Percentiles rank a stretch among this genome's conserved stretches.
Evolutionary conservation across 2,797 vertebrate species (phyloP).

Genomic region (Cirrhinus mrigala): DNA sequence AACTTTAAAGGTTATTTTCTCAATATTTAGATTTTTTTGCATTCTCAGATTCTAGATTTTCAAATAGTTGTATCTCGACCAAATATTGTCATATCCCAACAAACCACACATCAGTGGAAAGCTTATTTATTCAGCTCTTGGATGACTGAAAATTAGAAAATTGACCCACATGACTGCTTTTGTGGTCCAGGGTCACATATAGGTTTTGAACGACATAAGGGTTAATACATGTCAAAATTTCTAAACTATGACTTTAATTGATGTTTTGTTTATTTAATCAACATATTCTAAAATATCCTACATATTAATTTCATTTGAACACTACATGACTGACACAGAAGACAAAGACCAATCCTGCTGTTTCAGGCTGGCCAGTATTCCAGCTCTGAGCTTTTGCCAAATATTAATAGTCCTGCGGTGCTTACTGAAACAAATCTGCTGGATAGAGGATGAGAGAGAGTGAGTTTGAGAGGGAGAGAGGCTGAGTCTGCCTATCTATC

Average conservation of each 20-base stretch:
- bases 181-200: no score
- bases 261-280: neutral
- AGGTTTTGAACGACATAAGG: neutral
- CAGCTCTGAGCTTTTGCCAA: slow-evolving; percentile 43
- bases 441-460: slow-evolving; percentile 29
- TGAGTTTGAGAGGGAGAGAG: neutral
- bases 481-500: slow-evolving; percentile 56
- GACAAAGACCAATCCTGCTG: slow-evolving; percentile 45
- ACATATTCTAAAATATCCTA: neutral
- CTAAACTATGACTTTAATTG: neutral
- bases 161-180: no score
- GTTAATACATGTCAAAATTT: neutral
- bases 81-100: no score
- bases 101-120: no score
- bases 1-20: no score
- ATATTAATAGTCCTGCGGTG: slow-evolving; percentile 49
- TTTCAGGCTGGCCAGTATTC: slow-evolving; percentile 46
- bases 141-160: no score
- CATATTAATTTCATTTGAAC: slow-evolving; percentile 35
- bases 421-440: slow-evolving; percentile 59
- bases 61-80: no score
- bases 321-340: slow-evolving; percentile 9
- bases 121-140: neutral
- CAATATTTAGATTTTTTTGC: no score
- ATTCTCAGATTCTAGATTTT: no score